Evolutionary conservation across 1,140 invertebrate species (phyloP).

Genomic region (Hydropsyche tenuis): DNA sequence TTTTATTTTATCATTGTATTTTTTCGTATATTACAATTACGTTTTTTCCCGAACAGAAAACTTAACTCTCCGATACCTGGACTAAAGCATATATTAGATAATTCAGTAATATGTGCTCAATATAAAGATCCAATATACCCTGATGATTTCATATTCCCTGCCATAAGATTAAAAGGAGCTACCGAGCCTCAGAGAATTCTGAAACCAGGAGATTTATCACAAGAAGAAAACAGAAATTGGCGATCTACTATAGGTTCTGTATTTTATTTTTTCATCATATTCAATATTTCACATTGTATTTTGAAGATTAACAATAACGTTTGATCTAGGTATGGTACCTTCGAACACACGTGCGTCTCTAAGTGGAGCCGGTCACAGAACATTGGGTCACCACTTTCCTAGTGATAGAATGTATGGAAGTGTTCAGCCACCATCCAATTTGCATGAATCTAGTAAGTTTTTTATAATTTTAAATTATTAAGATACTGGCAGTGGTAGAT

Average conservation of each 20-base stretch:
- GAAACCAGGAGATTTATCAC: conserved; percentile 79
- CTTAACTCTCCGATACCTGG: conserved; percentile 75
- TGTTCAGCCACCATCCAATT: conserved; percentile 40
- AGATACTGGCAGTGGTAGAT: background rate
- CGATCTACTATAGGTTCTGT: conserved; percentile 70
- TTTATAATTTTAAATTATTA: background rate
- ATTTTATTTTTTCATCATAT: background rate
- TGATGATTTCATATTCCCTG: conserved; percentile 79
- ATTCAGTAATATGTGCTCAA: conserved; percentile 71
- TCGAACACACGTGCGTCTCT: conserved; percentile 68
- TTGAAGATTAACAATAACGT: background rate
- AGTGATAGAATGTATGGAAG: conserved; percentile 43
- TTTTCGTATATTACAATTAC: too few relatives aligned
- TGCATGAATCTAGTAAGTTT: conserved; percentile 39
- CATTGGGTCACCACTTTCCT: conserved; percentile 62
- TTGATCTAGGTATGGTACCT: conserved; percentile 69
- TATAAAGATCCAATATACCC: conserved; percentile 84
- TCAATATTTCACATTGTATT: background rate
- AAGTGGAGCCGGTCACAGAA: conserved; percentile 72
- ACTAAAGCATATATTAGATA: conserved; percentile 65
- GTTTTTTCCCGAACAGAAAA: conserved; percentile 55
- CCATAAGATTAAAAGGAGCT: conserved; percentile 72
- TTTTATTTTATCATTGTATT: too few relatives aligned
- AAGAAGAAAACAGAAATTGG: conserved; percentile 73
- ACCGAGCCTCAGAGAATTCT: conserved; percentile 77